These are phyloP conservation scores for Macrophya annulata DNA, from an alignment of 2,888 invertebrate genomes.

Conservation along the genomic window DNA sequence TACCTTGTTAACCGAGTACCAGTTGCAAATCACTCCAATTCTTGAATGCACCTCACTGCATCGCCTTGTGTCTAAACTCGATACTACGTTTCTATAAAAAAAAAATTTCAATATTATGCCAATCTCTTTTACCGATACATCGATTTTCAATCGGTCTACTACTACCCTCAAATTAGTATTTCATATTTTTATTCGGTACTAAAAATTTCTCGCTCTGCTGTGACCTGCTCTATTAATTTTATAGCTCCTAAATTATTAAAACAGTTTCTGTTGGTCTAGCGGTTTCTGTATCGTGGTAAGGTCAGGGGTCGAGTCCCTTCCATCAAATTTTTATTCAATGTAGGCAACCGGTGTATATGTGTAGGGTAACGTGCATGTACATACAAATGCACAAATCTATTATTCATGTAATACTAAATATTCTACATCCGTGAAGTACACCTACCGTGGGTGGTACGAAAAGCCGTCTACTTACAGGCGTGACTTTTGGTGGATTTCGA, in stretches of 20 bases:
- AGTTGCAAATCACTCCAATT: slow-evolving; percentile 22
- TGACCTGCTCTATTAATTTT: slow-evolving; percentile 1
- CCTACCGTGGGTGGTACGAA: neutral
- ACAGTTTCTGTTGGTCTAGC: slow-evolving; percentile 1
- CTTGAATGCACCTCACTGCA: neutral
- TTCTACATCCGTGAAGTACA: neutral
- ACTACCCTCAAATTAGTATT: neutral
- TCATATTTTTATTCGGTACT: slow-evolving; percentile 5
- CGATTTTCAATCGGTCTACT: neutral
- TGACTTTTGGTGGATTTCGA: neutral
- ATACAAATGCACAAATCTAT: neutral
- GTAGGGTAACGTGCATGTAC: neutral
- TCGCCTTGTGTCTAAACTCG: neutral
- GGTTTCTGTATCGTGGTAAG: slow-evolving; percentile 9
- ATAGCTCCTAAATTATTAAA: neutral
- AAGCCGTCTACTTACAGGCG: neutral
- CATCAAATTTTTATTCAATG: slow-evolving; percentile 16
- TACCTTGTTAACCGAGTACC: slow-evolving; percentile 3
- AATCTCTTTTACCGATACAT: neutral
- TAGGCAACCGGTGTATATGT: neutral
- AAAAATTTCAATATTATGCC: neutral
- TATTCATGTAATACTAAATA: slow-evolving; percentile 3
- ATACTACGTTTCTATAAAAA: neutral
- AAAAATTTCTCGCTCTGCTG: neutral
- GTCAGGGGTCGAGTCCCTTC: slow-evolving; percentile 25